Conservation (phyloP, 2,888 invertebrate genomes). For the Rhyacophila evoluta region DNA sequence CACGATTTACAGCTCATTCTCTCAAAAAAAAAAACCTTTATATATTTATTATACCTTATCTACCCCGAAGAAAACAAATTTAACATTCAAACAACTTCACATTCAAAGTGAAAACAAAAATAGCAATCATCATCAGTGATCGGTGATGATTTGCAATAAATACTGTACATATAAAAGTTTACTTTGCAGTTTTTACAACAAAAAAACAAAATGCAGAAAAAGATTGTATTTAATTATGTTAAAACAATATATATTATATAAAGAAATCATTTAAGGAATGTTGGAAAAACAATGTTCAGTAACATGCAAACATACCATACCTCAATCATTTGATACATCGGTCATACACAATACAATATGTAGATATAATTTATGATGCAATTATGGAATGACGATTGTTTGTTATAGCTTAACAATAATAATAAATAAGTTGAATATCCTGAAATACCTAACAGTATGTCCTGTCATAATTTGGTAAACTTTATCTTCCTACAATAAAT, state of each 20-base stretch:
- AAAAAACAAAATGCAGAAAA: not conserved
- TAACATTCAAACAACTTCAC: slow-evolving; percentile 50
- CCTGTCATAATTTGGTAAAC: not conserved
- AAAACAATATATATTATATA: not conserved
- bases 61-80: slow-evolving; percentile 44
- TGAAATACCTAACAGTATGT: too few species aligned
- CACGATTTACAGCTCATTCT: slow-evolving; percentile 51
- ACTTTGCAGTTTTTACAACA: not conserved
- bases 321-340: not conserved
- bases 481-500: not conserved
- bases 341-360: not conserved
- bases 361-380: not conserved
- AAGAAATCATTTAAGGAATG: not conserved
- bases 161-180: slow-evolving; percentile 51
- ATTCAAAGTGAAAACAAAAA: slow-evolving; percentile 46
- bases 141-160: slow-evolving; percentile 52
- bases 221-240: not conserved
- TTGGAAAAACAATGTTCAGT: not conserved
- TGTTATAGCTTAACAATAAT: not conserved
- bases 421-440: not conserved
- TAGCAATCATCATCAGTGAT: slow-evolving; percentile 32
- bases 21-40: slow-evolving; percentile 23
- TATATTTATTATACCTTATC: slow-evolving; percentile 21
- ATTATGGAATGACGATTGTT: not conserved
- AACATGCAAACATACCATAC: not conserved